Evolutionary conservation across 2,888 invertebrate genomes (phyloP).

Genomic region (Brenthis ino): DNA sequence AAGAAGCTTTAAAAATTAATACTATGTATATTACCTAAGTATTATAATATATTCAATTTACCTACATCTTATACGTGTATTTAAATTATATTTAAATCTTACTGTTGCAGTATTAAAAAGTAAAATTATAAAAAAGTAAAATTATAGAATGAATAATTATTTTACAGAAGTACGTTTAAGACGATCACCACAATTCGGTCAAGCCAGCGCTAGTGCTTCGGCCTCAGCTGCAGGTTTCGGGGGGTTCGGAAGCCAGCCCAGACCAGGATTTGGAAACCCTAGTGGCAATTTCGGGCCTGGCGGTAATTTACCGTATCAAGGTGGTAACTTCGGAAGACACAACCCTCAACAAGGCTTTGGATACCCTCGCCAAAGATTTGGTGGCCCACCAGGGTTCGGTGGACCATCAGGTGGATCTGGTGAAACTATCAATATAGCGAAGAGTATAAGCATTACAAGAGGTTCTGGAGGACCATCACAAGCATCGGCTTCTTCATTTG

Average conservation of each 20-base stretch:
- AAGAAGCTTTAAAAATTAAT: too few species aligned
- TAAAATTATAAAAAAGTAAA: neutral
- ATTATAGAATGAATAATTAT: neutral
- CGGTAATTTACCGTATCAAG: conserved; percentile 14
- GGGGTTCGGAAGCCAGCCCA: conserved; percentile 1
- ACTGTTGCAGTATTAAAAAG: neutral
- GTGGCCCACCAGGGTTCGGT: conserved; percentile 22
- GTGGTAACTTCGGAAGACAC: neutral
- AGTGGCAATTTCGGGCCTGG: conserved; percentile 23
- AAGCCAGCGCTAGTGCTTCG: conserved; percentile 40
- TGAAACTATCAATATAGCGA: conserved; percentile 50
- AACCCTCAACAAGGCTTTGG: conserved; percentile 15
- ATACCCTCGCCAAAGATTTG: conserved; percentile 14
- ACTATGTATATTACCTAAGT: too few species aligned
- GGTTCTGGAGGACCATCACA: conserved; percentile 41
- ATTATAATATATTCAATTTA: too few species aligned
- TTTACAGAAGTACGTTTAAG: conserved; percentile 32
- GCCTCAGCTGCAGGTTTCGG: conserved; percentile 30
- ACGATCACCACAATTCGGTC: conserved; percentile 44
- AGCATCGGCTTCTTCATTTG: conserved; percentile 40
- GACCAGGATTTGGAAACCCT: conserved; percentile 30
- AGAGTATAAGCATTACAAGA: conserved; percentile 54
- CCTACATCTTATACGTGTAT: neutral
- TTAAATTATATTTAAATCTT: neutral
- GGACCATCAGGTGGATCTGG: conserved; percentile 20